phyloP scores from a whole-genome alignment of 2,888 invertebrate genomes.

The Amaurobius ferox region DNA sequence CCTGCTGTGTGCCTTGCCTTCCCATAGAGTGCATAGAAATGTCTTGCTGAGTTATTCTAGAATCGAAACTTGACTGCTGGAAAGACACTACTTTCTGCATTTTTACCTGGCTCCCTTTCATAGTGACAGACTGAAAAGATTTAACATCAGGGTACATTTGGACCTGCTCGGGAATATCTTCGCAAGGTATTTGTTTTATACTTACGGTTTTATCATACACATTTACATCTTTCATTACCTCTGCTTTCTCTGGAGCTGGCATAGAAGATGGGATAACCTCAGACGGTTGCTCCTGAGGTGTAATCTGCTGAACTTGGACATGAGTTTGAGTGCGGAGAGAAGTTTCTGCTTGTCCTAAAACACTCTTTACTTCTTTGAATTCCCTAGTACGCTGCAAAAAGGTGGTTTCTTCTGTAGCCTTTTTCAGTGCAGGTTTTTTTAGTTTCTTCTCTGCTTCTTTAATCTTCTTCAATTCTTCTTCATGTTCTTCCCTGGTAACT shows the following conservation, averaged over 20 bases:
- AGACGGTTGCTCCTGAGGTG: conserved; percentile 78
- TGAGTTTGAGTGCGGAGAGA: conserved; percentile 83
- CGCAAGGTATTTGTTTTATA: conserved; percentile 46
- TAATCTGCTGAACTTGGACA: conserved; percentile 79
- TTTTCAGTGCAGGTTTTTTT: conserved; percentile 42
- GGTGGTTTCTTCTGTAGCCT: conserved; percentile 48
- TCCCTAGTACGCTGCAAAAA: conserved; percentile 42
- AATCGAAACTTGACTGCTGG: conserved; percentile 14
- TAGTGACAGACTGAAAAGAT: conserved; percentile 44
- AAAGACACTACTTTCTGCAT: conserved; percentile 22
- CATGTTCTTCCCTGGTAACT: conserved; percentile 73
- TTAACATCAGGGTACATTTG: conserved; percentile 22
- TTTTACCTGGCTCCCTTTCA: conserved; percentile 14
- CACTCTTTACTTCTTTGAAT: conserved; percentile 41
- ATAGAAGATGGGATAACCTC: conserved; percentile 76
- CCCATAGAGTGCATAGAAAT: conserved; percentile 30
- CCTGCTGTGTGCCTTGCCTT: conserved; percentile 34
- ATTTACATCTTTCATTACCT: conserved; percentile 68
- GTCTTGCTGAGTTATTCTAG: conserved; percentile 8
- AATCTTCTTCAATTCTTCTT: conserved; percentile 67
- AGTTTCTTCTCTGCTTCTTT: conserved; percentile 40
- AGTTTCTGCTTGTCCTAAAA: conserved; percentile 81
- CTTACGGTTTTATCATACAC: conserved; percentile 39
- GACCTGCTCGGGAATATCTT: conserved; percentile 60
- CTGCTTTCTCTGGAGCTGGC: conserved; percentile 55